Evolutionary conservation across 2,888 invertebrate genomes (phyloP).

Genomic region (Orthonevra nobilis): DNA sequence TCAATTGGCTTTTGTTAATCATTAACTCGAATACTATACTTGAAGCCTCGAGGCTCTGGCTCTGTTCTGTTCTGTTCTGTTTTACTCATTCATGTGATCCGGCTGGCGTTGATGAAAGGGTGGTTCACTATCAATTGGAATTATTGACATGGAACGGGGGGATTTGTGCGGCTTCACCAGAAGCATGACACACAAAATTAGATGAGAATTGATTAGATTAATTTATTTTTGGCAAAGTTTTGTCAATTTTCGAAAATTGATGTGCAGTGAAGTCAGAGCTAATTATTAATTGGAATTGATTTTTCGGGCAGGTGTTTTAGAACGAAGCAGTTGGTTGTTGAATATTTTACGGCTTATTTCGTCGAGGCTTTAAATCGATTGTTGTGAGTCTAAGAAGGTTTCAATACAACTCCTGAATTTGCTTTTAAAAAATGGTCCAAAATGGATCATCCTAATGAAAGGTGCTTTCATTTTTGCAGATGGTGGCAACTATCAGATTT

Average conservation of each 20-base stretch:
- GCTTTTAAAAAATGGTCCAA: too few species aligned
- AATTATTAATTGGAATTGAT: constrained; percentile 53
- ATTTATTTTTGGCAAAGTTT: constrained; percentile 46
- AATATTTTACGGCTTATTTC: too few species aligned
- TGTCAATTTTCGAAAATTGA: background rate
- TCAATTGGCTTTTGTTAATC: constrained; percentile 69
- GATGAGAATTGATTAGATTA: constrained; percentile 62
- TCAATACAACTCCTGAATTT: too few species aligned
- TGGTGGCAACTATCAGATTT: too few species aligned
- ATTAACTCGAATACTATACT: too few species aligned
- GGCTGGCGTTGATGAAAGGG: constrained; percentile 10
- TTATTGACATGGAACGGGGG: background rate
- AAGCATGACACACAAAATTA: constrained; percentile 48
- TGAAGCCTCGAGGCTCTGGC: too few species aligned
- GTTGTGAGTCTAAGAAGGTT: too few species aligned
- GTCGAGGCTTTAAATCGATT: too few species aligned
- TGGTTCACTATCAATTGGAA: constrained; percentile 6
- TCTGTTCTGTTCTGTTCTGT: constrained; percentile 52
- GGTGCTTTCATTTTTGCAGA: too few species aligned
- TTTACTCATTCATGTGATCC: constrained; percentile 59
- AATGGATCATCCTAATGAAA: too few species aligned
- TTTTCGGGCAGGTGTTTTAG: too few species aligned
- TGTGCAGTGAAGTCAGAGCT: background rate
- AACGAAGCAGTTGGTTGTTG: too few species aligned
- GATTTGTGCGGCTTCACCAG: background rate